These are phyloP conservation scores for Rhinatrema bivittatum DNA, from an alignment of 2,797 vertebrate genomes.

Conservation along the genomic window DNA sequence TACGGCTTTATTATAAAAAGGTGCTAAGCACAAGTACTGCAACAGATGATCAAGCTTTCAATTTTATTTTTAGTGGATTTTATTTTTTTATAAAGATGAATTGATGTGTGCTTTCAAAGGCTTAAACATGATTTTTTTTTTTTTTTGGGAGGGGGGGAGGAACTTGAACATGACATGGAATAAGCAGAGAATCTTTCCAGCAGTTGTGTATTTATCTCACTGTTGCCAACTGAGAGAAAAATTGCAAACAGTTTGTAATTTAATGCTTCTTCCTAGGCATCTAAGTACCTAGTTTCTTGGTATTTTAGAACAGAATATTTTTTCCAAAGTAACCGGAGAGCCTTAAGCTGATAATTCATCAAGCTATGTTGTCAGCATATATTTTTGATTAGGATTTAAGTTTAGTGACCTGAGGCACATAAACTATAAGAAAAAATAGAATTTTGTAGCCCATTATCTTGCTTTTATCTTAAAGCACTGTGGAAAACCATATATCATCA, in stretches of 20 bases:
- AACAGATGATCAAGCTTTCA: no score
- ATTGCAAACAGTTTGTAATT: conserved; percentile 33
- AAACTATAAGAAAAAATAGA: conserved; percentile 15
- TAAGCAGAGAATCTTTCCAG: conserved; percentile 30
- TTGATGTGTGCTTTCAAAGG: conserved; percentile 6
- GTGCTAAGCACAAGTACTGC: no score
- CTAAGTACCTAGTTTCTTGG: conserved; percentile 30
- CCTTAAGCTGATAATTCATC: conserved; percentile 5
- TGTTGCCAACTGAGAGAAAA: conserved; percentile 20
- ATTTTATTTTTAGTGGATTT: no score
- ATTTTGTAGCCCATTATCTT: conserved; percentile 3
- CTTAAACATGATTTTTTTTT: conserved; percentile 14
- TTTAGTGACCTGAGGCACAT: neutral
- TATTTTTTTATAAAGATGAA: no score
- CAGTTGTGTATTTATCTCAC: conserved; percentile 29
- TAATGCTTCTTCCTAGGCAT: conserved; percentile 26
- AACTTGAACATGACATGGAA: conserved; percentile 25
- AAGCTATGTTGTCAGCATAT: conserved; percentile 3
- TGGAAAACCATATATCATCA: no score
- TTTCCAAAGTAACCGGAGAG: conserved; percentile 9
- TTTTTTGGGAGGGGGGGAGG: conserved; percentile 36
- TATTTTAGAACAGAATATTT: conserved; percentile 30
- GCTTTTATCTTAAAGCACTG: neutral
- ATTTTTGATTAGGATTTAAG: conserved; percentile 24
- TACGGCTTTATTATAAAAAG: no score